Base-by-base conservation (phyloP, 2,888 invertebrate genomes). In the Galerucella pusilla region DNA sequence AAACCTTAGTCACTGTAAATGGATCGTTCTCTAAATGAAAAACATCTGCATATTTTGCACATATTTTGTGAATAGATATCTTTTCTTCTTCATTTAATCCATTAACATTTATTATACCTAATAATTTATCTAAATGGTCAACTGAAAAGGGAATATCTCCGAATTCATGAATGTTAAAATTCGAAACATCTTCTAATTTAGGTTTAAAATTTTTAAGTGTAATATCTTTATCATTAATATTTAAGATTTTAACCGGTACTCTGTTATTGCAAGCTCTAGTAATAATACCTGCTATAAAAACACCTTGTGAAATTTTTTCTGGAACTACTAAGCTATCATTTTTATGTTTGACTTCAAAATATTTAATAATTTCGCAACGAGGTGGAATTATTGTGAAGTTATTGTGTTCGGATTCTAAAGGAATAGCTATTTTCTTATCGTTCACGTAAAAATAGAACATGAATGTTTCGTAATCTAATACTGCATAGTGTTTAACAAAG, bases 1-100 rank as follows among this genome's bases (percentile, higher is more conserved):
- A 20, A 20, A 20, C 20, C 1, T 20, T 20, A 20, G 20, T 20
- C 20, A 20, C 20, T 20, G 20, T 20, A 20, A 20, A 20, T 20
- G 20, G 20, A 20, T 20, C 20, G n/a, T 68, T 68, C 14, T 77
- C 71, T 75, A 81, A 75, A 57, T 72, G 69, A 71, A 80, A 79
- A 52, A 80, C 74, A 63, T 80, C 77, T 11, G 75, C 67, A 76
- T 74, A 80, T 66, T 80, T 79, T 14, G 75, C 75, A 68, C 77
- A 79, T 63, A 77, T 49, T 69, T 73, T 71, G 63, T 78, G 59
- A 14, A 78, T 45, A 46, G 74, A 75, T 42, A 42, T 42, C 57
- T 75, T 71, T 68, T 79, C 75, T 16, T 77, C 76, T n/a, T 68
- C 75, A 68, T 74, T 74, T 60, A 80, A 68, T 57, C 68, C 28